Conservation (phyloP, 2,888 invertebrate species). For the Pristionchus entomophagus region DNA sequence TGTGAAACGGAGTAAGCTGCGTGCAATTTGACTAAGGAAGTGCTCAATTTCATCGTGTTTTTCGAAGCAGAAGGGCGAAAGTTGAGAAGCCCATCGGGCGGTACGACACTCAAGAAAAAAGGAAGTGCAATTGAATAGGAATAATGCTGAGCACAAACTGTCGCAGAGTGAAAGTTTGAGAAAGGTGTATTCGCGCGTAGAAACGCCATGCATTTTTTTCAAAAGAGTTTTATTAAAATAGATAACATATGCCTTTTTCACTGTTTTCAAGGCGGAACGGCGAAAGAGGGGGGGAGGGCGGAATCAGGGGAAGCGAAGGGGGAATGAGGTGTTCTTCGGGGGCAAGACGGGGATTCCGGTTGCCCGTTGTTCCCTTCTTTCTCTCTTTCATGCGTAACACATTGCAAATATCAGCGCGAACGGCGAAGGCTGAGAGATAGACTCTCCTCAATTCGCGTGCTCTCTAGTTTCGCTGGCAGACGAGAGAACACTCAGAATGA, state of each 20-base stretch:
- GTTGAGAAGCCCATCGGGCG: too few species aligned
- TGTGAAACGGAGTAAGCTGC: background rate
- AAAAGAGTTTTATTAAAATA: too few species aligned
- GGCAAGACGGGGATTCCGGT: background rate
- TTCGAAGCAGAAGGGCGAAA: background rate
- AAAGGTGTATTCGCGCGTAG: background rate
- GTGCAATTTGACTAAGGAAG: too few species aligned
- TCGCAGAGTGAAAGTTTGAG: background rate
- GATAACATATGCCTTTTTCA: too few species aligned
- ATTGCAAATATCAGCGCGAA: constrained; percentile 15
- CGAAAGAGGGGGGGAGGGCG: background rate
- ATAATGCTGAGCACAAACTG: background rate
- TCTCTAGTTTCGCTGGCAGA: too few species aligned
- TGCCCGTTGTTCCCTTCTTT: background rate
- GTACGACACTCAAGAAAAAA: too few species aligned
- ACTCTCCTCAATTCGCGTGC: too few species aligned
- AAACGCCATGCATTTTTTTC: too few species aligned
- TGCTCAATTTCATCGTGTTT: background rate
- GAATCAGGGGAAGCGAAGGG: background rate
- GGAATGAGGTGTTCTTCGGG: background rate
- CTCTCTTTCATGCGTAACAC: background rate
- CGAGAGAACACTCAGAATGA: too few species aligned
- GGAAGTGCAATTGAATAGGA: background rate
- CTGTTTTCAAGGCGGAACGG: too few species aligned
- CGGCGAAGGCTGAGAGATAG: too few species aligned